Evolutionary conservation across 2,888 invertebrate genomes (phyloP).

Genomic region (Luffia ferchaultella): DNA sequence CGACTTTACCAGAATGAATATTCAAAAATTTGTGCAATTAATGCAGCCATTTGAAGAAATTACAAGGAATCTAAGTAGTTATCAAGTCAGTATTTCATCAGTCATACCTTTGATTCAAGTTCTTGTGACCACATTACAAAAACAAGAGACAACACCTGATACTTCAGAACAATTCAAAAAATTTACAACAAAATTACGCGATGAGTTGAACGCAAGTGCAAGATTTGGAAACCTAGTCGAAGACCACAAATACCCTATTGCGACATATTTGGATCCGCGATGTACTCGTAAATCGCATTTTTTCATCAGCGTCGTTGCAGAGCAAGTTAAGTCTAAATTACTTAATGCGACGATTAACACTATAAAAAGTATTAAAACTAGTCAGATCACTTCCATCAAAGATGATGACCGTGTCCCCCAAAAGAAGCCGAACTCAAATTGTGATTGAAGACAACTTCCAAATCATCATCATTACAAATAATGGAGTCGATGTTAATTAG

Average conservation of each 20-base stretch:
- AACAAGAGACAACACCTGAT: conserved; percentile 13
- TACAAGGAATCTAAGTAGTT: conserved; percentile 11
- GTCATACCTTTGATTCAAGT: conserved; percentile 13
- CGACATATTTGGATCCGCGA: conserved; percentile 17
- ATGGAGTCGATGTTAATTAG: conserved; percentile 1
- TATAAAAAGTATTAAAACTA: conserved; percentile 13
- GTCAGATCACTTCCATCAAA: conserved; percentile 12
- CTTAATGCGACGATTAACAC: conserved; percentile 14
- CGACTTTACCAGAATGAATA: conserved; percentile 13
- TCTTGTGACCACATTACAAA: conserved; percentile 14
- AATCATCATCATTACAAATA: background rate
- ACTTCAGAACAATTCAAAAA: conserved; percentile 14
- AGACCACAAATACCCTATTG: conserved; percentile 11
- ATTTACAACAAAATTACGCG: conserved; percentile 14
- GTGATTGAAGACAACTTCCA: conserved; percentile 8
- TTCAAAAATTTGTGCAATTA: conserved; percentile 11
- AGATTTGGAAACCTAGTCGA: conserved; percentile 14
- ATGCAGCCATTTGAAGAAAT: conserved; percentile 13
- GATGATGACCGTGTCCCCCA: conserved; percentile 13
- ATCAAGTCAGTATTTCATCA: conserved; percentile 11
- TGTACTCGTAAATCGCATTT: conserved; percentile 13
- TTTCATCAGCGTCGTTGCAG: conserved; percentile 13
- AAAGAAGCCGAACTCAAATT: conserved; percentile 16
- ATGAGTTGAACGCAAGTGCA: conserved; percentile 6
- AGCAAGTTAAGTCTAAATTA: conserved; percentile 16